phyloP scores from a whole-genome alignment of 2,113 vertebrate species.

The Pseudonaja textilis region DNA sequence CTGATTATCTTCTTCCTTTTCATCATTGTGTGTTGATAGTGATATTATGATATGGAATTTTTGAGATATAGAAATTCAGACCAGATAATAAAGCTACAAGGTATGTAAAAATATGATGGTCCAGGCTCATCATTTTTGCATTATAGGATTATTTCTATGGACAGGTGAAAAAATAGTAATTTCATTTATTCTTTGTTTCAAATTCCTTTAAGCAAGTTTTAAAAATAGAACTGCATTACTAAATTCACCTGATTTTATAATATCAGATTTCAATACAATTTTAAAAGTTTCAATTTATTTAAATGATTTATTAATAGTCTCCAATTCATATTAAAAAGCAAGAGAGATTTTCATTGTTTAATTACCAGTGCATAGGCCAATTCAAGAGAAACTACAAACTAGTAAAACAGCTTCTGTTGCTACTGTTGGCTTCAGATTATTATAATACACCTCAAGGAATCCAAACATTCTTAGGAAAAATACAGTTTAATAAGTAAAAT shows the following conservation, averaged over 20 bases:
- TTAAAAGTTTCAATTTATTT: constrained; percentile 6
- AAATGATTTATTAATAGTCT: constrained; percentile 59
- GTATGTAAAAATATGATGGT: background rate
- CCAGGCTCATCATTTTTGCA: background rate
- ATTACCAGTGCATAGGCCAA: constrained; percentile 63
- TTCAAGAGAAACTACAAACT: constrained; percentile 55
- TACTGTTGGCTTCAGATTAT: constrained; percentile 41
- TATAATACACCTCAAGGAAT: constrained; percentile 26
- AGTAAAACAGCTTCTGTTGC: constrained; percentile 43
- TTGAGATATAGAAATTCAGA: background rate
- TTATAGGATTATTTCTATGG: background rate
- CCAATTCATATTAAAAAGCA: constrained; percentile 61
- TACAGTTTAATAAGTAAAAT: constrained; percentile 30
- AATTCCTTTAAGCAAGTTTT: background rate
- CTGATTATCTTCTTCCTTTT: no score
- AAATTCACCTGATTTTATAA: background rate
- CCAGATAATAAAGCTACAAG: background rate
- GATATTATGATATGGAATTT: background rate
- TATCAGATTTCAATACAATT: constrained; percentile 22
- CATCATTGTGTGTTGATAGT: background rate
- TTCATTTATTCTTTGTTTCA: background rate
- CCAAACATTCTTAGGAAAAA: constrained; percentile 12
- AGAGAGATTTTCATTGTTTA: constrained; percentile 54
- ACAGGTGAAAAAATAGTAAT: background rate
- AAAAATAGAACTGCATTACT: background rate